Conservation (phyloP, 2,113 vertebrate genomes). For the Syngnathoides biaculeatus region DNA sequence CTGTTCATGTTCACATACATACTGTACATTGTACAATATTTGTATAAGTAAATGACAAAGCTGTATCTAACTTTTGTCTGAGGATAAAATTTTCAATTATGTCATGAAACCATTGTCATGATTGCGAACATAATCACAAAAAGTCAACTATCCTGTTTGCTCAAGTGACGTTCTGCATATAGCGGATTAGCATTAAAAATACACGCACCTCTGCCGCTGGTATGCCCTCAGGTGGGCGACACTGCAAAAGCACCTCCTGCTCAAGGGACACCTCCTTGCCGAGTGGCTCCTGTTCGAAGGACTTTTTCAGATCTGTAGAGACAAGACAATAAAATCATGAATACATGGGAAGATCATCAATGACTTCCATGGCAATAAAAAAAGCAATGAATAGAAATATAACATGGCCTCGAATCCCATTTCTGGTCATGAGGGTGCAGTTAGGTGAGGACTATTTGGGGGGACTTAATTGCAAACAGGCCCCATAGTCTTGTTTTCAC, state of each 20-base stretch:
- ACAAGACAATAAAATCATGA: slow-evolving; percentile 15
- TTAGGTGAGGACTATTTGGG: slow-evolving; percentile 6
- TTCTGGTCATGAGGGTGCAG: not conserved
- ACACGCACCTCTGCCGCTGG: slow-evolving; percentile 85
- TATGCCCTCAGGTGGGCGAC: slow-evolving; percentile 92
- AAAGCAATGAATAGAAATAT: not conserved
- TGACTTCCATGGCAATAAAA: not conserved
- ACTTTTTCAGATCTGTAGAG: slow-evolving; percentile 85
- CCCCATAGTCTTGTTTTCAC: slow-evolving; percentile 14
- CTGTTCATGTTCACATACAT: too few species aligned
- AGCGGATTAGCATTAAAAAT: slow-evolving; percentile 7
- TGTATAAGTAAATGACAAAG: too few species aligned
- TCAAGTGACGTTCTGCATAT: too few species aligned
- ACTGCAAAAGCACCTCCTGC: slow-evolving; percentile 92
- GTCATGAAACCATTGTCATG: too few species aligned
- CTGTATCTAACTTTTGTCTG: too few species aligned
- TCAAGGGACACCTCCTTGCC: slow-evolving; percentile 93
- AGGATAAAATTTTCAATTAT: too few species aligned
- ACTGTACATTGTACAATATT: too few species aligned
- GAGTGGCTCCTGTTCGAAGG: slow-evolving; percentile 91
- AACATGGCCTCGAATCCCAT: not conserved
- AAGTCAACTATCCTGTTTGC: too few species aligned
- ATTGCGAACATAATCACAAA: too few species aligned
- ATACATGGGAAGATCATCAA: not conserved
- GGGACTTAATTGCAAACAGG: slow-evolving; percentile 9